Evolutionary conservation across 2,888 invertebrate genomes (phyloP).

Genomic region (Hydrotaea diabolus): DNA sequence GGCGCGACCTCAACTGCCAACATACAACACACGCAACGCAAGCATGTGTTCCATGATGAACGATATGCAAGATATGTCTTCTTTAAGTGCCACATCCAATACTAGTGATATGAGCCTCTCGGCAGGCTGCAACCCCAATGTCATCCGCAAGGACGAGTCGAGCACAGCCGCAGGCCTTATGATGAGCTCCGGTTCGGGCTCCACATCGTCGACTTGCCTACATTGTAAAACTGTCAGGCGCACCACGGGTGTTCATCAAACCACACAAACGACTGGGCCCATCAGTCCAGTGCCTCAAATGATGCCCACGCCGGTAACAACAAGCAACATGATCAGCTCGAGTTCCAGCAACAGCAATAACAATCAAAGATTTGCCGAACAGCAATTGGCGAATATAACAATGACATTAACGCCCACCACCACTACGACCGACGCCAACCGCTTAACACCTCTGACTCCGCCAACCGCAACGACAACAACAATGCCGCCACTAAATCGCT

Average conservation of each 20-base stretch:
- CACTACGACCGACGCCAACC: constrained; percentile 43
- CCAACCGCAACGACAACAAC: constrained; percentile 21
- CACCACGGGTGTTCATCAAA: constrained; percentile 81
- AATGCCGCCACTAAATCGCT: constrained; percentile 31
- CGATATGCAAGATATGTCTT: constrained; percentile 49
- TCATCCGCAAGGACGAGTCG: constrained; percentile 44
- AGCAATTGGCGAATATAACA: constrained; percentile 53
- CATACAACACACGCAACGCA: constrained; percentile 52
- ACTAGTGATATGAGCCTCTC: constrained; percentile 40
- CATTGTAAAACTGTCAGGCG: constrained; percentile 80
- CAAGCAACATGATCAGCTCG: constrained; percentile 60
- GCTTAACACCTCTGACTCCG: constrained; percentile 51
- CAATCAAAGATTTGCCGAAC: constrained; percentile 55
- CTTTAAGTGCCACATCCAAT: constrained; percentile 30
- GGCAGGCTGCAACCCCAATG: constrained; percentile 34
- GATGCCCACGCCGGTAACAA: constrained; percentile 47
- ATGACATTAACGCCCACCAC: constrained; percentile 52
- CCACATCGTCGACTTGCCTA: constrained; percentile 76
- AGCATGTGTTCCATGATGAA: constrained; percentile 51
- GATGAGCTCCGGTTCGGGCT: constrained; percentile 8
- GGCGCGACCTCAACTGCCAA: constrained; percentile 46
- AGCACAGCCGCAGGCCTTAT: not conserved
- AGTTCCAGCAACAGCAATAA: constrained; percentile 60
- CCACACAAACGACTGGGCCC: constrained; percentile 81
- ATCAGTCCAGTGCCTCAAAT: constrained; percentile 79